Conservation (phyloP, 2,797 vertebrate species). For the Gymnoscopelus braueri region DNA sequence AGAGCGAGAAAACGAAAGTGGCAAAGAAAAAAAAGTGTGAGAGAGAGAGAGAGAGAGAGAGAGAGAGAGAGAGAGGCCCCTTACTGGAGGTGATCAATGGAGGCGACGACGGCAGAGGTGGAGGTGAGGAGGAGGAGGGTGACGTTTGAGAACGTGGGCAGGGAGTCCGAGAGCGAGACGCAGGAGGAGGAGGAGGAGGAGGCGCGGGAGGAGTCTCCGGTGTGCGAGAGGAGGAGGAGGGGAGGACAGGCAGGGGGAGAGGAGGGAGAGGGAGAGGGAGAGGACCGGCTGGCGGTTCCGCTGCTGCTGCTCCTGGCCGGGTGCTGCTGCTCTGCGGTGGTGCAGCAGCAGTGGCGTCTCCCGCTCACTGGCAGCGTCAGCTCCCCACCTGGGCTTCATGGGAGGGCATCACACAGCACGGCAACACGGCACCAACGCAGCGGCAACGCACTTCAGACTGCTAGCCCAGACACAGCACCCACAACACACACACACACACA, state of each 20-base stretch:
- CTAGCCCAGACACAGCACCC: no score
- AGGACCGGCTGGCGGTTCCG: constrained; percentile 22
- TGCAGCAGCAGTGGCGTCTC: constrained; percentile 72
- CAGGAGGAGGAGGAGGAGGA: constrained; percentile 34
- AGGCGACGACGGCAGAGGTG: no score
- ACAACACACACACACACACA: no score
- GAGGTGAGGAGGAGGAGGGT: constrained; percentile 34
- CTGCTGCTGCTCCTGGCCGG: background rate
- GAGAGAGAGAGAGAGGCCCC: background rate
- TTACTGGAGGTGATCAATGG: constrained; percentile 43
- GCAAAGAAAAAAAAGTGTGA: no score
- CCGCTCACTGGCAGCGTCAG: constrained; percentile 79
- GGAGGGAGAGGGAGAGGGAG: constrained; percentile 44
- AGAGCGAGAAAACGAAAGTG: no score
- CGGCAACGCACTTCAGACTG: constrained; percentile 59
- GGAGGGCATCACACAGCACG: constrained; percentile 74
- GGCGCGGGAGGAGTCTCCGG: constrained; percentile 60
- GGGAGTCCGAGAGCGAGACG: constrained; percentile 3
- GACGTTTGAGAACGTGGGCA: constrained; percentile 39
- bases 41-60: no score
- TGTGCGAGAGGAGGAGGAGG: constrained; percentile 47
- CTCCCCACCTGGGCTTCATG: constrained; percentile 77
- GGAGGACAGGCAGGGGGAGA: constrained; percentile 53
- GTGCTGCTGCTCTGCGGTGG: constrained; percentile 6
- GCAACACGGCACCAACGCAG: constrained; percentile 23